Percentiles rank a stretch among this genome's conserved stretches.
These are phyloP conservation scores for Brachionus angularis DNA, from an alignment of 1,140 invertebrate species.

Conservation along the genomic window DNA sequence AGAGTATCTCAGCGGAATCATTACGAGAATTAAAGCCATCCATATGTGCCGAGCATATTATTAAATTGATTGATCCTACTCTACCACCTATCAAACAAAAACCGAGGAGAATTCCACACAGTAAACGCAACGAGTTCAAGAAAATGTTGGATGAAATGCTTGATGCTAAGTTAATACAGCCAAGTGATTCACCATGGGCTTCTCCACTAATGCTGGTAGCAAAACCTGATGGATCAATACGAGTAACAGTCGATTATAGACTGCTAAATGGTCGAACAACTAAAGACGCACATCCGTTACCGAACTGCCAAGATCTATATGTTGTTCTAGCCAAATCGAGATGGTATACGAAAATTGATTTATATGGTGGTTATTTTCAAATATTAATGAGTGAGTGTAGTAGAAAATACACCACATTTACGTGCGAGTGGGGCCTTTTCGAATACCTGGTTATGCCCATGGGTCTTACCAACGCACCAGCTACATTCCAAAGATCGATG, in stretches of 20 bases:
- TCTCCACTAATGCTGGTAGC: conserved; percentile 17
- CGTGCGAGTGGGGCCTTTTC: too few relatives aligned
- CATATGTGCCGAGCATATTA: conserved; percentile 16
- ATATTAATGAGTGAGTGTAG: conserved; percentile 42
- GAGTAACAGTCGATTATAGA: conserved; percentile 37
- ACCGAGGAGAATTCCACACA: not conserved
- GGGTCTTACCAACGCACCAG: too few relatives aligned
- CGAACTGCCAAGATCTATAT: conserved; percentile 6
- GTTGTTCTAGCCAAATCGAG: not conserved
- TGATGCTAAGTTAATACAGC: conserved; percentile 33
- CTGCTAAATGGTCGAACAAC: not conserved
- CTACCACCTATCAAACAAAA: not conserved
- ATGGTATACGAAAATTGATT: conserved; percentile 45
- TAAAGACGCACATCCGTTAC: conserved; percentile 24
- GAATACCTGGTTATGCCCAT: too few relatives aligned
- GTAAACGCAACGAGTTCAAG: conserved; percentile 6
- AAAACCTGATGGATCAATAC: not conserved
- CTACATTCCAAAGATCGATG: too few relatives aligned
- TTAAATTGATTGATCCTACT: not conserved
- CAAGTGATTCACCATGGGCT: not conserved
- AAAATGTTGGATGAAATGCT: conserved; percentile 37
- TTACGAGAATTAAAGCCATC: too few relatives aligned
- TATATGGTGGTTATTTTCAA: conserved; percentile 46
- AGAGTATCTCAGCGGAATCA: too few relatives aligned
- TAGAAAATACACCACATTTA: conserved; percentile 43